phyloP scores from a whole-genome alignment of 2,113 vertebrate species.

The Naja naja region DNA sequence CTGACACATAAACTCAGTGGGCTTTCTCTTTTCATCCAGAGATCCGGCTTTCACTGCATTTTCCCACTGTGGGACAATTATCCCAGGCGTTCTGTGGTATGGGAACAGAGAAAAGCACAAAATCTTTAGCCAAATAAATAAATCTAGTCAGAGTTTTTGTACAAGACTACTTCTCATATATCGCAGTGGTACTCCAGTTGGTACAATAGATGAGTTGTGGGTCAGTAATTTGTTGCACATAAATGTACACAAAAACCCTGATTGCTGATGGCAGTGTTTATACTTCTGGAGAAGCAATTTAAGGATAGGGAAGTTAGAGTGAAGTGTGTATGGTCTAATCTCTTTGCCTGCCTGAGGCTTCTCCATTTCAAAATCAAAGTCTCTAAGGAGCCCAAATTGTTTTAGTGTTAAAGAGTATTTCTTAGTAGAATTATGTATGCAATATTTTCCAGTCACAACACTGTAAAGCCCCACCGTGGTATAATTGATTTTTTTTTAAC shows the following conservation, averaged over 20 bases:
- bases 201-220: not conserved
- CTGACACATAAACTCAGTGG: no score
- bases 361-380: not conserved
- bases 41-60: not conserved
- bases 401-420: not conserved
- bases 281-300: not conserved
- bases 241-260: not conserved
- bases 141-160: not conserved
- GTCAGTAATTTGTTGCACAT: not conserved
- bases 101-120: not conserved
- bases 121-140: constrained; percentile 2
- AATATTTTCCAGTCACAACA: not conserved
- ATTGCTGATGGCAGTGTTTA: not conserved
- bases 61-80: not conserved
- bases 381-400: not conserved
- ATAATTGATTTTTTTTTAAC: not conserved
- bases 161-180: not conserved
- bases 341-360: not conserved
- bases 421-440: not conserved
- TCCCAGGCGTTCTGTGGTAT: not conserved
- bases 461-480: no score
- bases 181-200: not conserved
- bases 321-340: not conserved
- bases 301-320: not conserved
- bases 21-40: not conserved